A percentile compares a stretch with the other conserved stretches of the same genome.
Evolutionary conservation across 1,140 invertebrate species (phyloP).

Genomic region (Gerris buenoi): DNA sequence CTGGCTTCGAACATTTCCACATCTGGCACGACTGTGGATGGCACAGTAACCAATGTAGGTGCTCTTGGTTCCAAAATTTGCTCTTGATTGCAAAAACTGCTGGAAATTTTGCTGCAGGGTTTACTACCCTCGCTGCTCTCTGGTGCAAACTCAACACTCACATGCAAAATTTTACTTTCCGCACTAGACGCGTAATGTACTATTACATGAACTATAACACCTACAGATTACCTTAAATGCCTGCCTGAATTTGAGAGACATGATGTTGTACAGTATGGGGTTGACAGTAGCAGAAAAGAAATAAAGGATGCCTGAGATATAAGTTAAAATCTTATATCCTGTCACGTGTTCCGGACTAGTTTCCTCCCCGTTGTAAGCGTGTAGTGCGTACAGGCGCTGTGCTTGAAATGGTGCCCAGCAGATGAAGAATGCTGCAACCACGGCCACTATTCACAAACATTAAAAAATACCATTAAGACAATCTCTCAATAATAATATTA

Average conservation of each 20-base stretch:
- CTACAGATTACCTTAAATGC: conserved; percentile 51
- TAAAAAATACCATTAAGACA: no score
- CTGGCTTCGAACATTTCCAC: neutral
- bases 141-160: no score
- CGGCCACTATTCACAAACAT: conserved; percentile 59
- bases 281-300: conserved; percentile 51
- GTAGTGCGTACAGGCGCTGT: conserved; percentile 63
- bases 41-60: no score
- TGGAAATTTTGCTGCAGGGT: neutral
- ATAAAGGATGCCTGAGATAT: conserved; percentile 46
- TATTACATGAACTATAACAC: no score
- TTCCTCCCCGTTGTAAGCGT: conserved; percentile 31
- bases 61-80: no score
- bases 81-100: neutral
- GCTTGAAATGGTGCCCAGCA: conserved; percentile 88
- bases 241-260: conserved; percentile 47
- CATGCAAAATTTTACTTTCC: no score
- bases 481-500: no score
- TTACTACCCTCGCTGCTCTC: no score
- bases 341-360: conserved; percentile 26
- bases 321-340: conserved; percentile 34
- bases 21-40: no score
- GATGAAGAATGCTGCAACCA: conserved; percentile 80
- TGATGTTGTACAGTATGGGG: conserved; percentile 50
- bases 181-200: no score